Evolutionary conservation across 1,140 invertebrate species (phyloP).

Genomic region (Drosophila sucinea): DNA sequence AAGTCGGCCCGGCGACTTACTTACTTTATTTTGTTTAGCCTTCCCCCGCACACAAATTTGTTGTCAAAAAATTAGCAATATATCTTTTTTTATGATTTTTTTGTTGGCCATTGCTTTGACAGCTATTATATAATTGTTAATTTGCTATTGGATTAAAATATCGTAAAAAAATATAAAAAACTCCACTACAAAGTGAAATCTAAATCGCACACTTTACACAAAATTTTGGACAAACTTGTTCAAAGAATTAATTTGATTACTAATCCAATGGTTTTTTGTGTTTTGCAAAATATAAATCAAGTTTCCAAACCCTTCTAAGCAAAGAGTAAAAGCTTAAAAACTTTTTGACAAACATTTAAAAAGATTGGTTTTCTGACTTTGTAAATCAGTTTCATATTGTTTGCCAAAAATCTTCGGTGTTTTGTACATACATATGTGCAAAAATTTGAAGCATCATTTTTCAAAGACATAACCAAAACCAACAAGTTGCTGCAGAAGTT

Average conservation of each 20-base stretch:
- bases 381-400: too few relatives aligned
- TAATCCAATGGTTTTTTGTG: background rate
- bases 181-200: background rate
- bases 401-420: too few relatives aligned
- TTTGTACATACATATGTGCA: too few relatives aligned
- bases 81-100: constrained; percentile 15
- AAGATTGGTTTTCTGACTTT: too few relatives aligned
- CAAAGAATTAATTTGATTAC: background rate
- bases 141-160: constrained; percentile 13
- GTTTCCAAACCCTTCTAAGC: too few relatives aligned
- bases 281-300: too few relatives aligned
- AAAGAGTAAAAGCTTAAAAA: too few relatives aligned
- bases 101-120: constrained; percentile 2
- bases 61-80: constrained; percentile 14
- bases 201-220: background rate
- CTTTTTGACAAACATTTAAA: too few relatives aligned
- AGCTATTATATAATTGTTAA: constrained; percentile 19
- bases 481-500: too few relatives aligned
- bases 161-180: background rate
- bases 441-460: too few relatives aligned
- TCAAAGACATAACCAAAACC: too few relatives aligned
- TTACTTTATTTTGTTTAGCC: constrained; percentile 1
- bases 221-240: background rate
- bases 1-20: too few relatives aligned
- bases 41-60: constrained; percentile 2